A percentile compares a stretch with the other conserved stretches of the same genome.
phyloP scores from a whole-genome alignment of 2,888 invertebrate species.

The Oxyteleia sp. region DNA sequence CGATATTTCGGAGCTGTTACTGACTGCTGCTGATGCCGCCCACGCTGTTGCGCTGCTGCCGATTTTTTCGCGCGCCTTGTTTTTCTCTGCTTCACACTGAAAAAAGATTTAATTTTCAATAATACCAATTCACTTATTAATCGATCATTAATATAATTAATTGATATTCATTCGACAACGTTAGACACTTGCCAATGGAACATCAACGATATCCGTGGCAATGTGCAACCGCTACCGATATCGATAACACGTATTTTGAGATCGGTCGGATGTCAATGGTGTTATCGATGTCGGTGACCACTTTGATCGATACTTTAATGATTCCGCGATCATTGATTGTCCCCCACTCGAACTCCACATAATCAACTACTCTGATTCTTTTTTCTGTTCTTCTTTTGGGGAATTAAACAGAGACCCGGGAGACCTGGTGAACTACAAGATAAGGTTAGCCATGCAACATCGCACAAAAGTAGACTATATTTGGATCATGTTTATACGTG shows the following conservation, averaged over 20 bases:
- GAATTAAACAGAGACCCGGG: slow-evolving; percentile 90
- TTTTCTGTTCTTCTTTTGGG: slow-evolving; percentile 88
- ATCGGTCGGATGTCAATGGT: slow-evolving; percentile 25
- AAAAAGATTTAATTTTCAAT: slow-evolving; percentile 59
- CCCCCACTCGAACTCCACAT: slow-evolving; percentile 39
- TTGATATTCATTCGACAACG: slow-evolving; percentile 20
- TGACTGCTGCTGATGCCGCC: slow-evolving; percentile 71
- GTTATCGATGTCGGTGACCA: slow-evolving; percentile 28
- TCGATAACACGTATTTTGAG: slow-evolving; percentile 18
- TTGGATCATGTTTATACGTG: slow-evolving; percentile 71
- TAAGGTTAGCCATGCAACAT: slow-evolving; percentile 89
- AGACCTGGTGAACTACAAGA: slow-evolving; percentile 95
- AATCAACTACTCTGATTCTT: slow-evolving; percentile 63
- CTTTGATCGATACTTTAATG: slow-evolving; percentile 27
- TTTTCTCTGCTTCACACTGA: slow-evolving; percentile 48
- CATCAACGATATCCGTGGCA: not conserved
- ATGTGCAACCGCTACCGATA: not conserved
- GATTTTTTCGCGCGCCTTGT: slow-evolving; percentile 64
- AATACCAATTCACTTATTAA: slow-evolving; percentile 64
- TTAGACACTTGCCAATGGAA: slow-evolving; percentile 1
- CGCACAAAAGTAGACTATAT: slow-evolving; percentile 71
- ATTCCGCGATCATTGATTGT: slow-evolving; percentile 27
- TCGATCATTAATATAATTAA: slow-evolving; percentile 55
- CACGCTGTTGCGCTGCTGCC: slow-evolving; percentile 71
- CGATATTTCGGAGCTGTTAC: slow-evolving; percentile 72